phyloP scores from a whole-genome alignment of 1,140 invertebrate species.

The Heliconius himera region DNA sequence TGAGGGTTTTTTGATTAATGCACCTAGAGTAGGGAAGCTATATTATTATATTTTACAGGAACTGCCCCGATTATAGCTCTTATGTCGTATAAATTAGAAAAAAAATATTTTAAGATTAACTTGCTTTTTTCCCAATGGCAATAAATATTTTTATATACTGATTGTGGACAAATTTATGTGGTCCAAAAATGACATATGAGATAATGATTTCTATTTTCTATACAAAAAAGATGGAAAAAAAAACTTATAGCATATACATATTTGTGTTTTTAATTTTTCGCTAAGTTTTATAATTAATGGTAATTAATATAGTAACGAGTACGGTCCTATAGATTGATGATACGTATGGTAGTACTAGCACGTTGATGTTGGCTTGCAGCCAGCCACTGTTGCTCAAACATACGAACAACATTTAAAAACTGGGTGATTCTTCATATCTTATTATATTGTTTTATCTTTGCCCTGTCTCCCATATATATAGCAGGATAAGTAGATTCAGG shows the following conservation, averaged over 20 bases:
- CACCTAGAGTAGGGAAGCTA: constrained; percentile 25
- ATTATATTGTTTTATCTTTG: too few species aligned
- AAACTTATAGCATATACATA: too few species aligned
- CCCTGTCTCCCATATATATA: too few species aligned
- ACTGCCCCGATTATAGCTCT: neutral
- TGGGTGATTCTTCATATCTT: constrained; percentile 22
- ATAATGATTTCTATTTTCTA: too few species aligned
- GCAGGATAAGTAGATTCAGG: neutral
- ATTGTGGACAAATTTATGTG: too few species aligned
- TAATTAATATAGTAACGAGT: neutral
- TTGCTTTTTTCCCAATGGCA: too few species aligned
- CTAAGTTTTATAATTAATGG: too few species aligned
- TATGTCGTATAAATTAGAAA: neutral
- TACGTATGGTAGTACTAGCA: neutral
- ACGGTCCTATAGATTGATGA: neutral
- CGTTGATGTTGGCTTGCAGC: constrained; percentile 37
- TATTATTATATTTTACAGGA: neutral
- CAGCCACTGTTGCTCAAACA: constrained; percentile 47
- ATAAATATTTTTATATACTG: too few species aligned
- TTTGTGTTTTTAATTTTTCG: too few species aligned
- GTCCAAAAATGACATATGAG: too few species aligned
- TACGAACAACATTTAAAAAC: constrained; percentile 53
- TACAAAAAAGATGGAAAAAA: too few species aligned
- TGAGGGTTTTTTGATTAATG: constrained; percentile 55
- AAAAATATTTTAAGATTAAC: too few species aligned